Evolutionary conservation across 2,888 invertebrate genomes (phyloP).

Genomic region (Carpatolechia fugitivella): DNA sequence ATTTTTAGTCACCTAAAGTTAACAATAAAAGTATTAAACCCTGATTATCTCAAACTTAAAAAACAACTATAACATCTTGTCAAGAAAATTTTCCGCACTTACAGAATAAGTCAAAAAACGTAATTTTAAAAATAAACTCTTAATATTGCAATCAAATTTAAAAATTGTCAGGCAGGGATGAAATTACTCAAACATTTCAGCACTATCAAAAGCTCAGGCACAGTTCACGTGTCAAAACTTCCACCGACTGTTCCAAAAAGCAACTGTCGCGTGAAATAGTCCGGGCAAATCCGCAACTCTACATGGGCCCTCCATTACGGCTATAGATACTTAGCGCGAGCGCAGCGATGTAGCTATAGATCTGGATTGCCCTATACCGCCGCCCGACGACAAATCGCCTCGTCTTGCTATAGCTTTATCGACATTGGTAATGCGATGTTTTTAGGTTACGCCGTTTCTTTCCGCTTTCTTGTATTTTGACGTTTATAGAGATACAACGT

Average conservation of each 20-base stretch:
- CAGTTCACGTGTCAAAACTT: neutral
- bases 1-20: too few species aligned
- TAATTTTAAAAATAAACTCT: too few species aligned
- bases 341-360: neutral
- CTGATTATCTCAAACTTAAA: too few species aligned
- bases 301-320: conserved; percentile 1
- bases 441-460: neutral
- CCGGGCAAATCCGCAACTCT: neutral
- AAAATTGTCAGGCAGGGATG: too few species aligned
- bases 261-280: neutral
- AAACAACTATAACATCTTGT: too few species aligned
- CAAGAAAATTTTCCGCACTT: too few species aligned
- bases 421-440: neutral
- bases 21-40: too few species aligned
- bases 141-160: too few species aligned
- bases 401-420: neutral
- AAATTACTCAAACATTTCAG: too few species aligned
- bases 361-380: neutral
- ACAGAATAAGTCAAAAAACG: too few species aligned
- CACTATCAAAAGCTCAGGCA: too few species aligned
- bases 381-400: neutral
- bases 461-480: neutral
- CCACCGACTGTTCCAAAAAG: neutral
- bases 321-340: conserved; percentile 1
- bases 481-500: neutral